These are phyloP conservation scores for Colletes gigas DNA, from an alignment of 1,140 invertebrate genomes.

Conservation along the genomic window DNA sequence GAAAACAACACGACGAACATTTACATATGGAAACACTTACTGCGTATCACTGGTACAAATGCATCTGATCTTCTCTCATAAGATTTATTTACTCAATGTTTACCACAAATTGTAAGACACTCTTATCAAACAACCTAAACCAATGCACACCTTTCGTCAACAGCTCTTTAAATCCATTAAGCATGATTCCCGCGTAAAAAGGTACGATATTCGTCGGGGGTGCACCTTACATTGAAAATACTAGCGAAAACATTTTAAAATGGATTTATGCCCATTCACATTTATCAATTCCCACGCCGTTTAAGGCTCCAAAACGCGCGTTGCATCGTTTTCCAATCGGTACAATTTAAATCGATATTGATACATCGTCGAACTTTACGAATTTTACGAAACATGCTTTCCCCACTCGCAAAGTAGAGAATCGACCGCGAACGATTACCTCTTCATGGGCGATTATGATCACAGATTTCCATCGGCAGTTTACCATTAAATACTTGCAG, in stretches of 20 bases:
- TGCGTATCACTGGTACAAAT: neutral
- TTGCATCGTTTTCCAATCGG: neutral
- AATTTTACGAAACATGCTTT: neutral
- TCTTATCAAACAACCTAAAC: slow-evolving; percentile 1
- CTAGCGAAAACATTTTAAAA: neutral
- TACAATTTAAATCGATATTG: too few species aligned
- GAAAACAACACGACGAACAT: neutral
- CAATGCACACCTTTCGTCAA: slow-evolving; percentile 8
- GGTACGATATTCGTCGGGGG: neutral
- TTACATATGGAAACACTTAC: neutral
- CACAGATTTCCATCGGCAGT: neutral
- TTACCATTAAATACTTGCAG: neutral
- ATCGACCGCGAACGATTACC: neutral
- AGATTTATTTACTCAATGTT: neutral
- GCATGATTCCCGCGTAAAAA: neutral
- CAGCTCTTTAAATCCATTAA: neutral
- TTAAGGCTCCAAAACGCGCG: neutral
- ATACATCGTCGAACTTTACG: too few species aligned
- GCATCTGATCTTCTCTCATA: neutral
- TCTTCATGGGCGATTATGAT: neutral
- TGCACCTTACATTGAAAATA: neutral
- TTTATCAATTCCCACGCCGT: neutral
- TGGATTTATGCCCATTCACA: neutral
- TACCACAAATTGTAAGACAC: neutral
- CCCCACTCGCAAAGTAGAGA: neutral